A percentile compares a stretch with the other conserved stretches of the same genome.
Evolutionary conservation across 2,113 vertebrate genomes (phyloP).

Genomic region (Scopus umbretta): DNA sequence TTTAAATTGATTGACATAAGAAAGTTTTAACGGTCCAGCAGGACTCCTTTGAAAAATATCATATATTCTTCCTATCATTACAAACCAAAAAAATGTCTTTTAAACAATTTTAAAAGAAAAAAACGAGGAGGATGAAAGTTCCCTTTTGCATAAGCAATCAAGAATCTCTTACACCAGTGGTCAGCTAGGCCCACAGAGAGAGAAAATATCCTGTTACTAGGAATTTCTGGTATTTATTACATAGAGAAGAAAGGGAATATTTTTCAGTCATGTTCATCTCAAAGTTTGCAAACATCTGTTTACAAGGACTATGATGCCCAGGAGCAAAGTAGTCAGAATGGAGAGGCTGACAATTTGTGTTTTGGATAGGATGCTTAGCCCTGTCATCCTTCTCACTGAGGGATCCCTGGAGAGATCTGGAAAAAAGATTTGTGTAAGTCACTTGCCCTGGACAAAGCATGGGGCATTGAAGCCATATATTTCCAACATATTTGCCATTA

Average conservation of each 20-base stretch:
- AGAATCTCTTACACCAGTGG: background rate
- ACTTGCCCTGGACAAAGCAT: conserved; percentile 49
- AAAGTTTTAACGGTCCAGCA: background rate
- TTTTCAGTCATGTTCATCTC: conserved; percentile 1
- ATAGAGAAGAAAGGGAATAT: background rate
- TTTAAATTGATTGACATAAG: background rate
- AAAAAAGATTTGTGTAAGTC: conserved; percentile 51
- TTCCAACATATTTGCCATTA: conserved; percentile 41
- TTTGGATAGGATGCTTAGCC: background rate
- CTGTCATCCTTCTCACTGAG: background rate
- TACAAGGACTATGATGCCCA: background rate
- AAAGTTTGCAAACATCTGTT: background rate
- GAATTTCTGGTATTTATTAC: background rate
- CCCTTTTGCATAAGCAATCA: background rate
- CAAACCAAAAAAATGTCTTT: background rate
- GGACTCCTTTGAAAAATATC: background rate
- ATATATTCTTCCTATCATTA: background rate
- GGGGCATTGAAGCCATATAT: background rate
- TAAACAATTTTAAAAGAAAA: background rate
- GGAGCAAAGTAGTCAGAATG: background rate
- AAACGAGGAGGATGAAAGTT: background rate
- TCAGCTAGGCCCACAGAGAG: background rate
- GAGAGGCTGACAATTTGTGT: background rate
- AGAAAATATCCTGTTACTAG: background rate
- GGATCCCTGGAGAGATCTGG: background rate